Percentiles rank a stretch among this genome's conserved stretches.
phyloP scores from a whole-genome alignment of 2,797 vertebrate genomes.

The Linurgus olivaceus region DNA sequence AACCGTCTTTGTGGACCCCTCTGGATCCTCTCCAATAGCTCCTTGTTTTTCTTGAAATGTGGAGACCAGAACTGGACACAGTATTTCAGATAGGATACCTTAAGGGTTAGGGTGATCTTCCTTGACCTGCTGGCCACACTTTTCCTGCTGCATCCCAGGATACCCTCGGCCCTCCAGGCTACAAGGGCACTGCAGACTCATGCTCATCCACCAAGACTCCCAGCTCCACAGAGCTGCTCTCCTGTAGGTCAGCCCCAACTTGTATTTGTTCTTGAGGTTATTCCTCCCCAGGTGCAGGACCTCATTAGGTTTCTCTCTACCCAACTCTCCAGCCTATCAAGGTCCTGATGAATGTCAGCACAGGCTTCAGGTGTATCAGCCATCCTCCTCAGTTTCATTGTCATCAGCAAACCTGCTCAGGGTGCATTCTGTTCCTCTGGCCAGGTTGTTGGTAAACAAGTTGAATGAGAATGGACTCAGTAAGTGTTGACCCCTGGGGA shows the following conservation, averaged over 20 bases:
- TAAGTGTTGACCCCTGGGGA: neutral
- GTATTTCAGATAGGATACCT: accelerated
- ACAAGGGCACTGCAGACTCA: neutral
- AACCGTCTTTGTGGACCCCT: neutral
- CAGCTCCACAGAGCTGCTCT: neutral
- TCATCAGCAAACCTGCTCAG: neutral
- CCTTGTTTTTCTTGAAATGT: neutral
- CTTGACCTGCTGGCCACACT: neutral
- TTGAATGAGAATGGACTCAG: neutral
- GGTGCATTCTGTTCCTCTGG: neutral
- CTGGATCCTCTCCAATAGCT: neutral
- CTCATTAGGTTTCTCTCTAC: neutral
- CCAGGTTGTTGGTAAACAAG: neutral
- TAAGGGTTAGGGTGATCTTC: neutral
- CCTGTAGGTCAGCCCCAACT: neutral
- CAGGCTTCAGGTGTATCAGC: neutral
- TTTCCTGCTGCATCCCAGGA: neutral
- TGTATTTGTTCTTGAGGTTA: neutral
- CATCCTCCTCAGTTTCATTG: accelerated
- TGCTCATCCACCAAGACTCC: neutral
- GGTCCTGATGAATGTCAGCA: neutral
- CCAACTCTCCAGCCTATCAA: neutral
- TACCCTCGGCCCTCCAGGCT: accelerated
- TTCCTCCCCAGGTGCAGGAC: neutral
- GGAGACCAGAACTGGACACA: neutral